Conservation (phyloP, 2,113 vertebrate species). For the Toxostoma redivivum region DNA sequence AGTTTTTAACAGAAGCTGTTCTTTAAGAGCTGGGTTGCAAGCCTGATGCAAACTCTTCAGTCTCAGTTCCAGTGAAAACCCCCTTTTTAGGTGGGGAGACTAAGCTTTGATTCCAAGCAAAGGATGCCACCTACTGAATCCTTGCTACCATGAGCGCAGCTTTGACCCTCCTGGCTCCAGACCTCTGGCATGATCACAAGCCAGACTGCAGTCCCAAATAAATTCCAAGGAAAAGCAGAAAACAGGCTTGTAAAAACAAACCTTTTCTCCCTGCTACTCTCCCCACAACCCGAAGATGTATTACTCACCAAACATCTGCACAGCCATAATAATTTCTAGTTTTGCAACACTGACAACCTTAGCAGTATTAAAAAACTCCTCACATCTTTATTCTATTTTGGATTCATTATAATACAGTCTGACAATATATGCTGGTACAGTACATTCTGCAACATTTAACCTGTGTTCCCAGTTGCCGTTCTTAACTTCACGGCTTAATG, state of each 20-base stretch:
- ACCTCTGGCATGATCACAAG: neutral
- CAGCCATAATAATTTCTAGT: neutral
- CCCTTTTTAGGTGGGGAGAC: neutral
- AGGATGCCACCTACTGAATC: conserved; percentile 47
- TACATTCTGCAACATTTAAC: conserved; percentile 55
- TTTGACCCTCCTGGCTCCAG: neutral
- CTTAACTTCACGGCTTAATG: conserved; percentile 47
- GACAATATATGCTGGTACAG: neutral
- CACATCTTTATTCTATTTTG: conserved; percentile 48
- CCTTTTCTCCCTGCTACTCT: neutral
- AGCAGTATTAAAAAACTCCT: neutral
- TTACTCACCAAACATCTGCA: conserved; percentile 33
- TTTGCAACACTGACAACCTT: conserved; percentile 31
- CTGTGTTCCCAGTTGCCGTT: conserved; percentile 22
- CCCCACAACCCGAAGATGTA: neutral
- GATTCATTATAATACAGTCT: neutral
- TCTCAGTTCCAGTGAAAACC: neutral
- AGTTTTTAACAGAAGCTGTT: neutral
- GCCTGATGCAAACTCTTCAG: neutral
- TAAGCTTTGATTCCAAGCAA: conserved; percentile 2
- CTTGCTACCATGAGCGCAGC: neutral
- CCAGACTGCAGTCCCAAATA: neutral
- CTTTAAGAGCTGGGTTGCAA: neutral
- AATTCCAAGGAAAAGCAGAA: conserved; percentile 17
- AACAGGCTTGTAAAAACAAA: conserved; percentile 40